A percentile compares a stretch with the other conserved stretches of the same genome.
Evolutionary conservation across 1,140 invertebrate species (phyloP).

Genomic region (Mycetomoellerius zeteki): DNA sequence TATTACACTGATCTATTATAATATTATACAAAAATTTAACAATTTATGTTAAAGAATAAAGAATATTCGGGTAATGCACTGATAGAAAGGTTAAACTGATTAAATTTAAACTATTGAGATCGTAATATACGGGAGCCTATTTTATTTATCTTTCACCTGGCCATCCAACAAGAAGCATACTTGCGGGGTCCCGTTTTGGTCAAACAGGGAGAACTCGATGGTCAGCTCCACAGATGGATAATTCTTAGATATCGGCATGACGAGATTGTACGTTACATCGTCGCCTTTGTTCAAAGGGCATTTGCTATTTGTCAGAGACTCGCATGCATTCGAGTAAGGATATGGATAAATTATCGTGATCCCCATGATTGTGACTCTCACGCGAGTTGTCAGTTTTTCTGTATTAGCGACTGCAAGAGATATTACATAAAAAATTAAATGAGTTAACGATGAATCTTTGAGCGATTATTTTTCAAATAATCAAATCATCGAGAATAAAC

Average conservation of each 20-base stretch:
- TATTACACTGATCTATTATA: not conserved
- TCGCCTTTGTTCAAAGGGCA: slow-evolving; percentile 79
- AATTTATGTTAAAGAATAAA: not conserved
- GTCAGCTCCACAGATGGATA: slow-evolving; percentile 72
- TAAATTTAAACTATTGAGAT: no score
- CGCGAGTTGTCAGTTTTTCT: slow-evolving; percentile 67
- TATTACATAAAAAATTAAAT: not conserved
- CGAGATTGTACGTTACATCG: slow-evolving; percentile 75
- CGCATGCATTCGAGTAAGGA: slow-evolving; percentile 77
- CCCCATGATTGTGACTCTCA: slow-evolving; percentile 59
- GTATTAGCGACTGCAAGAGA: slow-evolving; percentile 68
- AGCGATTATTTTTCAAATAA: not conserved
- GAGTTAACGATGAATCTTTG: not conserved
- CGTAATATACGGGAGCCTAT: not conserved
- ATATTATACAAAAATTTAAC: not conserved
- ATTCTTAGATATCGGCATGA: slow-evolving; percentile 71
- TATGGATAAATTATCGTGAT: slow-evolving; percentile 60
- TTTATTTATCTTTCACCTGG: slow-evolving; percentile 45
- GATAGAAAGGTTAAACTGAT: not conserved
- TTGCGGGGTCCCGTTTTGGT: slow-evolving; percentile 54
- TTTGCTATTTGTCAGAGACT: slow-evolving; percentile 60
- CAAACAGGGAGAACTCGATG: slow-evolving; percentile 73
- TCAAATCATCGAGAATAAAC: not conserved
- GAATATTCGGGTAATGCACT: not conserved
- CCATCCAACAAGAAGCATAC: slow-evolving; percentile 74